Evolutionary conservation across 2,888 invertebrate genomes (phyloP), one percentile per base, ranked within the genome.

Genomic region (Nomada goodeniana): DNA sequence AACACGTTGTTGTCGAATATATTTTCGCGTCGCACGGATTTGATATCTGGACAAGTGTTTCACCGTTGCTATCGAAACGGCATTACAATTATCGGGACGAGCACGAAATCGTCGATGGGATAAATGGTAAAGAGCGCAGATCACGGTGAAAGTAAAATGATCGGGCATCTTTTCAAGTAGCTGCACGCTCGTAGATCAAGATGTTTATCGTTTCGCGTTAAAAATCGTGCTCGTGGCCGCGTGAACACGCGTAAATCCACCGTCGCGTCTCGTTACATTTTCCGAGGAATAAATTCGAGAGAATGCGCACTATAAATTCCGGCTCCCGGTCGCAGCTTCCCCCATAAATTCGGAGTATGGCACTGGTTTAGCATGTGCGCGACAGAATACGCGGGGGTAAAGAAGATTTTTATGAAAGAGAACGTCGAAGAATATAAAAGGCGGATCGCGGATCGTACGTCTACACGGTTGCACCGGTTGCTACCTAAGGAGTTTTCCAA

Each of bases 271-370:
- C 82, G 77, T 75, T 86, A 80, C 75, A 82, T 84, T 86, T 86
- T 86, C 85, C 84, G 36, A 76, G 61, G 77, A 76, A 86, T 84
- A 86, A 82, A 86, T 82, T 86, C 82, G 80, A 53, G 67, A 59
- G 82, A 84, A 84, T 78, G 82, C 80, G 70, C 61, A 64, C 84
- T 82, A 86, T 86, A 84, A 86, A 86, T 86, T 86, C 82, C 74
- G 69, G 52, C 63, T 69, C 55, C 70, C 60, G 84, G 76, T 82
- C 75, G 76, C 78, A 76, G 74, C 73, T 60, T 61, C 50, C 76
- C 79, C 76, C 85, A 65, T 85, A 84, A 80, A 85, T 84, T 85
- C 82, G 82, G 52, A 53, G 64, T 63, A 68, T 68, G 67, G 82
- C 82, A 69, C 75, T 59, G 83, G 68, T 84, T 83, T 77, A 80